phyloP scores from a whole-genome alignment of 2,888 invertebrate species.

The Oscheius onirici region DNA sequence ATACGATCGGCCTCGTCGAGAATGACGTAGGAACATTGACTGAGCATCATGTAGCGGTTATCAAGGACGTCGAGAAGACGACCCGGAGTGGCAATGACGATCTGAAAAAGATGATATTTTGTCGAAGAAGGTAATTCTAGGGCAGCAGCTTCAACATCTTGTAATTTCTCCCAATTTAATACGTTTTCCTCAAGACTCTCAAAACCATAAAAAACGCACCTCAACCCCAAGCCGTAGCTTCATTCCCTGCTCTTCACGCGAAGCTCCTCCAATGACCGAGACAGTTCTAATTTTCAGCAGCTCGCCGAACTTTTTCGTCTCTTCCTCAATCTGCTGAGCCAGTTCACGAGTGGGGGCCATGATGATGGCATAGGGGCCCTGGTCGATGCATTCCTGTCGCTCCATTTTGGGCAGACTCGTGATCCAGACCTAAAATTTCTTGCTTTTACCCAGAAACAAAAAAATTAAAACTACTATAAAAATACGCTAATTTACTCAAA shows the following conservation, averaged over 20 bases:
- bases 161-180: too few species aligned
- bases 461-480: background rate
- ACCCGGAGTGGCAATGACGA: conserved; percentile 99
- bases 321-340: conserved; percentile 85
- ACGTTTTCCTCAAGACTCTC: too few species aligned
- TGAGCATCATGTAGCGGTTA: conserved; percentile 93
- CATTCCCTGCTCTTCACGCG: conserved; percentile 93
- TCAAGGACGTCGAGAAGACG: conserved; percentile 97
- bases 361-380: conserved; percentile 96
- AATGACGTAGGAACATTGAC: conserved; percentile 96
- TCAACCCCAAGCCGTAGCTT: conserved; percentile 88
- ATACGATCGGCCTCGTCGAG: conserved; percentile 89
- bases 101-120: conserved; percentile 76
- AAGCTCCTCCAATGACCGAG: conserved; percentile 92
- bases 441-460: background rate
- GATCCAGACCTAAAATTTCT: conserved; percentile 83
- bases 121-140: too few species aligned
- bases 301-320: conserved; percentile 94
- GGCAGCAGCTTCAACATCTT: too few species aligned
- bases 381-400: conserved; percentile 70
- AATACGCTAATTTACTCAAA: background rate
- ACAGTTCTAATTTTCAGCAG: conserved; percentile 88
- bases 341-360: conserved; percentile 90
- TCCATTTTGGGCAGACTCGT: conserved; percentile 95
- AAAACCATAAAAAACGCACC: conserved; percentile 72